These are phyloP conservation scores for Metallyticus violacea DNA, from an alignment of 2,888 invertebrate species.

Conservation along the genomic window DNA sequence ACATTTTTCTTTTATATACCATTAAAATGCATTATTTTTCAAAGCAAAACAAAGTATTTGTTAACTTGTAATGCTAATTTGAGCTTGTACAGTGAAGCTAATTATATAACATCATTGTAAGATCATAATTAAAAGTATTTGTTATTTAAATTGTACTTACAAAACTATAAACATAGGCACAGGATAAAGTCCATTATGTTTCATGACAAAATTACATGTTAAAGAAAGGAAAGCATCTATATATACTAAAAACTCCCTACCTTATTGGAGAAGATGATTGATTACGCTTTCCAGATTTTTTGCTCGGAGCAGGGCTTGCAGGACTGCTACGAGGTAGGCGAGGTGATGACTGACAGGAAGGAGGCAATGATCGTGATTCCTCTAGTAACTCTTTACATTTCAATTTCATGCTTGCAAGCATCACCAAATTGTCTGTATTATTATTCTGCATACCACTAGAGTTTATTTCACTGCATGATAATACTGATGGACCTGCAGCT, in stretches of 20 bases:
- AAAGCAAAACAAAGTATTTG: too few species aligned
- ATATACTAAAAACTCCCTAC: slow-evolving; percentile 40
- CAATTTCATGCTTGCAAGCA: neutral
- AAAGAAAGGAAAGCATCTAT: too few species aligned
- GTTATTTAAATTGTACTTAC: too few species aligned
- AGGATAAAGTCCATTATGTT: too few species aligned
- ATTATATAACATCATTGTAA: too few species aligned
- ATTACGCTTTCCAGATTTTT: slow-evolving; percentile 69
- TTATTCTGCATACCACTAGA: neutral
- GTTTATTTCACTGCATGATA: neutral
- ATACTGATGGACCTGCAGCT: neutral
- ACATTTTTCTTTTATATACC: too few species aligned
- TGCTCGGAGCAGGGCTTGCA: slow-evolving; percentile 67
- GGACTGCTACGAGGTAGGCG: slow-evolving; percentile 74
- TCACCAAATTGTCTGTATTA: neutral
- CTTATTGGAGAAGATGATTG: slow-evolving; percentile 78
- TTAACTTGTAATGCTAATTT: too few species aligned
- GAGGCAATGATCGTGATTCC: slow-evolving; percentile 45
- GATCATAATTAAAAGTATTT: too few species aligned
- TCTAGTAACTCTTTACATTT: slow-evolving; percentile 30
- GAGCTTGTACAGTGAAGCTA: too few species aligned
- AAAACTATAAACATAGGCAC: too few species aligned
- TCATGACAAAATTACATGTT: too few species aligned
- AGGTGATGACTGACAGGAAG: slow-evolving; percentile 45
- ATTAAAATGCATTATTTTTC: too few species aligned